Evolutionary conservation across 2,888 invertebrate species (phyloP), one percentile per base, ranked within the genome.

Genomic region (Pollenia angustigena): DNA sequence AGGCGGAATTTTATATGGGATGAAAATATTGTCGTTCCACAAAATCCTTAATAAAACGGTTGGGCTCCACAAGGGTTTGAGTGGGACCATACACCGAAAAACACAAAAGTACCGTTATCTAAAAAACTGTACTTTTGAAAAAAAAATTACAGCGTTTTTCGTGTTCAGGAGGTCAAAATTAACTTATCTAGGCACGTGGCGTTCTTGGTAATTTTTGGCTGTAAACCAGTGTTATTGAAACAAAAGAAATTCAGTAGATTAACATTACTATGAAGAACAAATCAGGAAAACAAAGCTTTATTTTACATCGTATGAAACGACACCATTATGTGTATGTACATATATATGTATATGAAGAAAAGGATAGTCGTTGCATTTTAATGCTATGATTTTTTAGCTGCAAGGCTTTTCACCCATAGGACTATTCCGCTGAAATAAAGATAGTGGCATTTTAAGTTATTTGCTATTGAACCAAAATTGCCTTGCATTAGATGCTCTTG

Each of bases 401-500:
- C 62, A 68, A 81, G 18, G 18, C 56, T 58, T 81, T 87, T 74
- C 14, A 72, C 23, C 62, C 78, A 84, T 62, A 84, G 62, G 48
- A 78, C 50, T 81, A 81, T 54, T 16, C 11, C 32, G 40, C 23
- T 18, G 40, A 68, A 60, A 42, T 54, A 78, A 44, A 81, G 40
- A 52, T 81, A 50, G 23, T 78, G 78, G 44, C 54, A 74, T 68
- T 74, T 81, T 42, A 81, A 42, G 14, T 78, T 78, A 58, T 91
- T 90, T 42, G 92, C 92, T 42, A 94, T 94, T 71, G 94, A 94
- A 90, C 95, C 96, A 68, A 96, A 93, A 93, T 96, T 95, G 88
- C 95, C 95, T 89, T 95, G 94, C 69, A 95, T 95, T 83, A 96
- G 94, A 90, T 95, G 95, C 89, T 96, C 96, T 90, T 95, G 95